These are phyloP conservation scores for Poeciliopsis retropinna DNA, from an alignment of 2,113 vertebrate genomes.

Conservation along the genomic window DNA sequence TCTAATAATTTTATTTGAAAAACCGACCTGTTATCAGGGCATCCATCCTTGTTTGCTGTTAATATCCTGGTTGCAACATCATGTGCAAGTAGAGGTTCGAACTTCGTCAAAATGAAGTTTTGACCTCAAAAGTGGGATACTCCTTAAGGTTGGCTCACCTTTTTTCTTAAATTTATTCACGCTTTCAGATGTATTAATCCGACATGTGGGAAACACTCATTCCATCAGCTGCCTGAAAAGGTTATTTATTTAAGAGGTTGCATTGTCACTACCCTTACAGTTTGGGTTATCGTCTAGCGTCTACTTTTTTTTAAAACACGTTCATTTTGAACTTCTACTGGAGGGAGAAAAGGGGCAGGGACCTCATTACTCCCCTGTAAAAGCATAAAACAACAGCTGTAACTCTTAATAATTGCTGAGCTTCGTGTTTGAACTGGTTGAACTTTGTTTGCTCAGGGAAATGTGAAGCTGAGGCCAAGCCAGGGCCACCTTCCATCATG, in stretches of 20 bases:
- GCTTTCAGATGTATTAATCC: no score
- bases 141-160: no score
- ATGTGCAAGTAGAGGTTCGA: no score
- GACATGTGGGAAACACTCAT: neutral
- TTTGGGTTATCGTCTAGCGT: constrained; percentile 5
- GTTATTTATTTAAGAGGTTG: constrained; percentile 14
- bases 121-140: no score
- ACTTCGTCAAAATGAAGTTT: no score
- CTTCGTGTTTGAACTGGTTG: constrained; percentile 34
- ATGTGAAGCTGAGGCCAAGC: constrained; percentile 10
- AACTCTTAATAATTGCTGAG: constrained; percentile 17
- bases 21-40: no score
- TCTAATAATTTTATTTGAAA: no score
- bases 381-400: neutral
- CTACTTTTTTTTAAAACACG: no score
- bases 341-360: neutral
- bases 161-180: no score
- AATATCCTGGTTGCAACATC: no score
- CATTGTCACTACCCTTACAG: constrained; percentile 7
- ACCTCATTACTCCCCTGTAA: neutral
- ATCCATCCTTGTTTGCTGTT: no score
- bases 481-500: constrained; percentile 30
- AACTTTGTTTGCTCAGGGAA: constrained; percentile 32
- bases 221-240: neutral
- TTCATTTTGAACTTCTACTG: constrained; percentile 11